These are phyloP conservation scores for Amphiprion percula DNA, from an alignment of 2,113 vertebrate species.

Conservation along the genomic window DNA sequence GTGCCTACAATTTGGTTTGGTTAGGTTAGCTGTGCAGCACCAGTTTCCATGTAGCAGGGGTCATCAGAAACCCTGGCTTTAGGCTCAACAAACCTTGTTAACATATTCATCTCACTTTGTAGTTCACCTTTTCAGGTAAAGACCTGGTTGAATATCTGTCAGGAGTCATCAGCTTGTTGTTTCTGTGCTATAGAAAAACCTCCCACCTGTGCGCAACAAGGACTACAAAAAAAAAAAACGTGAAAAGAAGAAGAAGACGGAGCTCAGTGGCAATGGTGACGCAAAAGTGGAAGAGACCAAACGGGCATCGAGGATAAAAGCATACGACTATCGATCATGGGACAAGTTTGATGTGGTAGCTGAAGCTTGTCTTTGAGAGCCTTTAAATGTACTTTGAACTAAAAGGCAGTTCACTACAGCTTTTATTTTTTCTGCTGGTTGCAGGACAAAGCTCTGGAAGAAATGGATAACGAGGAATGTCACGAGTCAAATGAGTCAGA, in stretches of 20 bases:
- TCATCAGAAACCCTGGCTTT: too few relatives aligned
- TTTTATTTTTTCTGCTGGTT: neutral
- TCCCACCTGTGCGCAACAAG: constrained; percentile 94
- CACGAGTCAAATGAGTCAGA: constrained; percentile 92
- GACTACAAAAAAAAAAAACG: constrained; percentile 91
- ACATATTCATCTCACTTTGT: too few relatives aligned
- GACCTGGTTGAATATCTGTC: neutral
- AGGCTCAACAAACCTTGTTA: too few relatives aligned
- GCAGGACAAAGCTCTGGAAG: constrained; percentile 92
- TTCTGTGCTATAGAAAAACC: constrained; percentile 74
- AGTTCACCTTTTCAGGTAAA: too few relatives aligned
- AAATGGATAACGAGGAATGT: constrained; percentile 92
- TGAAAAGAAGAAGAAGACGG: constrained; percentile 77
- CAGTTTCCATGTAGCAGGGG: too few relatives aligned
- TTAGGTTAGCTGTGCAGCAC: too few relatives aligned
- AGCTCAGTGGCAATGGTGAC: constrained; percentile 67
- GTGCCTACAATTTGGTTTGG: too few relatives aligned
- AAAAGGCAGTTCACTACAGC: neutral
- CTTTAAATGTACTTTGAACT: too few relatives aligned
- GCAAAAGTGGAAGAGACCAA: constrained; percentile 84
- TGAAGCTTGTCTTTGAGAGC: neutral
- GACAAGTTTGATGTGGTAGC: constrained; percentile 95
- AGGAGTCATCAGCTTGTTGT: neutral
- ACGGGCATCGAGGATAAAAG: constrained; percentile 89
- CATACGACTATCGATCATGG: constrained; percentile 94